A percentile compares a stretch with the other conserved stretches of the same genome.
Evolutionary conservation across 1,140 invertebrate genomes (phyloP).

Genomic region (Chironomus tepperi): DNA sequence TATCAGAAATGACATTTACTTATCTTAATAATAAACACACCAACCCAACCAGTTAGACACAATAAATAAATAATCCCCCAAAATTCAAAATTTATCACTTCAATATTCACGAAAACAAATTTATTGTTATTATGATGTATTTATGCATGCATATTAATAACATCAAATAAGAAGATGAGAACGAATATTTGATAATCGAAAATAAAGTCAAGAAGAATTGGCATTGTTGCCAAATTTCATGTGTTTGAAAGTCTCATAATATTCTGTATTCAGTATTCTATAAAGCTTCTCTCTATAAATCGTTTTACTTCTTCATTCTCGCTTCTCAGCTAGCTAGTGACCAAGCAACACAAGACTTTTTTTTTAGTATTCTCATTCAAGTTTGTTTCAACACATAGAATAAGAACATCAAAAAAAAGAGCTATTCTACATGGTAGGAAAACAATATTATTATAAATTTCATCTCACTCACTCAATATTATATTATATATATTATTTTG

Average conservation of each 20-base stretch:
- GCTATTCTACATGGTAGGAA: neutral
- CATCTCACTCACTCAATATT: neutral
- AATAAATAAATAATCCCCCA: too few relatives aligned
- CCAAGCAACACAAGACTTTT: too few relatives aligned
- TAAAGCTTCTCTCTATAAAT: neutral
- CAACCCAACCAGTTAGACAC: too few relatives aligned
- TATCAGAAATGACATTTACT: too few relatives aligned
- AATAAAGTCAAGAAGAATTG: neutral
- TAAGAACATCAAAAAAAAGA: neutral
- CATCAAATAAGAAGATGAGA: neutral
- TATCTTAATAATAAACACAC: too few relatives aligned
- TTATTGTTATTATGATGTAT: neutral
- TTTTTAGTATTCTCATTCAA: neutral
- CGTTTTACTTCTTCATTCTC: too few relatives aligned
- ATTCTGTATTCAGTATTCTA: conserved; percentile 7
- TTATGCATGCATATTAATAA: neutral
- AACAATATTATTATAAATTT: conserved; percentile 7
- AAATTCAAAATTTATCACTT: too few relatives aligned
- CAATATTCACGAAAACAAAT: too few relatives aligned
- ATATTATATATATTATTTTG: neutral
- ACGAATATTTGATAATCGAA: neutral
- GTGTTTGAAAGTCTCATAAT: neutral
- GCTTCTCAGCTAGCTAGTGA: too few relatives aligned
- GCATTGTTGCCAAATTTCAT: neutral
- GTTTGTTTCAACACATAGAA: neutral